Conservation (phyloP, 2,113 vertebrate genomes). For the Callopanchax toddi region DNA sequence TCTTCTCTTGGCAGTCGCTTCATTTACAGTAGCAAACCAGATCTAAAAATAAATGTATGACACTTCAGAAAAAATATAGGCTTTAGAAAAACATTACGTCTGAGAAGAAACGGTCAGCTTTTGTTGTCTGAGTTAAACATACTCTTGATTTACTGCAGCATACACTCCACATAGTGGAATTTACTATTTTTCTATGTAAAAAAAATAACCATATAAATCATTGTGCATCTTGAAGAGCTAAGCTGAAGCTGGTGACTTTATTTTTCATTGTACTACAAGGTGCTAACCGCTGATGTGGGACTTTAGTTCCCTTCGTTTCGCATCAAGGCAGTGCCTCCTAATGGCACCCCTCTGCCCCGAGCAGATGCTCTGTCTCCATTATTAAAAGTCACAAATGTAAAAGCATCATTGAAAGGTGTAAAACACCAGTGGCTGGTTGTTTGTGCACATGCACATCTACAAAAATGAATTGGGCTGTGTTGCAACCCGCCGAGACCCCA, state of each 20-base stretch:
- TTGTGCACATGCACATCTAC: not conserved
- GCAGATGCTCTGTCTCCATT: not conserved
- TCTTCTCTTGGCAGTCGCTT: constrained; percentile 2
- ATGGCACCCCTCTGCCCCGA: not conserved
- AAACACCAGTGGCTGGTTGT: not conserved
- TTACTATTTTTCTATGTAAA: not conserved
- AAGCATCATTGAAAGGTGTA: constrained; percentile 3
- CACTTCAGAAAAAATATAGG: not conserved
- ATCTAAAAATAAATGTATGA: constrained; percentile 43
- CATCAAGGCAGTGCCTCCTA: not conserved
- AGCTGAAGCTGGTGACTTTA: constrained; percentile 1
- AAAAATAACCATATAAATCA: constrained; percentile 21
- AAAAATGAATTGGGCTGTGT: constrained; percentile 2
- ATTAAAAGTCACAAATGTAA: constrained; percentile 15
- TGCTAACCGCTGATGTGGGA: constrained; percentile 4
- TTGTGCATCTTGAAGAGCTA: not conserved
- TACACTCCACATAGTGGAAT: too few relatives aligned
- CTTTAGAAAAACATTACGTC: constrained; percentile 24
- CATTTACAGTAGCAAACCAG: constrained; percentile 23
- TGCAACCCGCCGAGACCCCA: constrained; percentile 2
- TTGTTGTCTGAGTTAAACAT: not conserved
- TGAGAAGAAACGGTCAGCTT: constrained; percentile 14
- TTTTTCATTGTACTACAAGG: not conserved
- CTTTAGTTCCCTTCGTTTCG: constrained; percentile 19
- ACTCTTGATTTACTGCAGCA: too few relatives aligned